Base-by-base conservation (phyloP, 2,888 invertebrate species). In the Zelleria hepariella region DNA sequence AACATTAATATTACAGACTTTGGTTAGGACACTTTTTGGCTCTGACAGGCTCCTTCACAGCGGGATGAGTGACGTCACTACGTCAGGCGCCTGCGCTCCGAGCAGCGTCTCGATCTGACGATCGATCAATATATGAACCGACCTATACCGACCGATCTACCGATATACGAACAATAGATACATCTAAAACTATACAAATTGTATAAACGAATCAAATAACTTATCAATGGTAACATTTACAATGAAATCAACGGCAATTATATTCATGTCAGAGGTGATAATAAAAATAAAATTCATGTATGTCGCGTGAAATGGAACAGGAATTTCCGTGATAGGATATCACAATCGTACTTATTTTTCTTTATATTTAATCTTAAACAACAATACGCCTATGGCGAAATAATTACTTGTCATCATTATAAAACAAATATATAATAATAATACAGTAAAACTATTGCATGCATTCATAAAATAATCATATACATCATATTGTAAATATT, bases 141-240 rank as follows among this genome's bases (percentile, higher is more conserved):
- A 24, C 1, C 65, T 63, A 65, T 53, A 58, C 55, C 59, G 18
- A 51, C 23, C 10, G 20, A 20, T 42, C 42, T 15, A 42, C 42
- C 42, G 42, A 42, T 42, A 42, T 7, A 42, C 42, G n/a, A 15
- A 42, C 42, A 20, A 20, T 32, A 48, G 15, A 48, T 20, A 56
- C 20, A 32, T 20, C 23, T 25, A 57, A 47, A 47, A 24, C 24
- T 48, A 47, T 15, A 57, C 54, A n/a, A 24, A 25, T n/a, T 49
- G 24, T 21, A 42, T n/a, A 18, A 24, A 47, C 18, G 23, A 78
- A 53, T 25, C n/a, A 42, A 53, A 81, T 84, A 85, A 85, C 86
- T 83, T 83, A 86, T 75, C 78, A 84, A 86, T 86, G 87, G 86
- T 86, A 86, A 87, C 86, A 85, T 85, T 83, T 82, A 86, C 85